phyloP scores from a whole-genome alignment of 2,888 invertebrate genomes.

The Hyposoter dolosus region DNA sequence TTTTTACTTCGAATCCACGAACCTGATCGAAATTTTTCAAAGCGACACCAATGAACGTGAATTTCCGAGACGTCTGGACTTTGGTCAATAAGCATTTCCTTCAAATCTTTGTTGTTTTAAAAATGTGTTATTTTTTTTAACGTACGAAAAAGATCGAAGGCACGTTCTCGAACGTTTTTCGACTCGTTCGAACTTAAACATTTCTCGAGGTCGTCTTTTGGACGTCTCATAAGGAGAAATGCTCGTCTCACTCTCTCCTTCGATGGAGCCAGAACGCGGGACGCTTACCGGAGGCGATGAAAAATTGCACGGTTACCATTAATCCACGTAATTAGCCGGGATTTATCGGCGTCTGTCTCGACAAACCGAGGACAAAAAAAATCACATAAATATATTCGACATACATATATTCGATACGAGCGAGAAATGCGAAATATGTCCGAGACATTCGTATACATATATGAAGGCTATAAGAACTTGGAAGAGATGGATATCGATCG shows the following conservation, averaged over 20 bases:
- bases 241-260: neutral
- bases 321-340: slow-evolving; percentile 83
- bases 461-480: slow-evolving; percentile 24
- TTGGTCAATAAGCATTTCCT: too few species aligned
- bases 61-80: too few species aligned
- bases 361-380: slow-evolving; percentile 12
- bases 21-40: neutral
- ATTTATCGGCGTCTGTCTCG: slow-evolving; percentile 78
- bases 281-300: slow-evolving; percentile 69
- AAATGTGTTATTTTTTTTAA: neutral
- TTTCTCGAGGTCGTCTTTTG: neutral
- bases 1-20: neutral
- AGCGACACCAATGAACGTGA: too few species aligned
- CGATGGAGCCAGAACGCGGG: slow-evolving; percentile 49
- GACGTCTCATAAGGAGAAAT: slow-evolving; percentile 14
- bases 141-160: neutral
- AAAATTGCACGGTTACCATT: slow-evolving; percentile 78
- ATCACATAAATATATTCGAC: slow-evolving; percentile 42
- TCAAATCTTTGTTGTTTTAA: too few species aligned
- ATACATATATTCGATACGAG: slow-evolving; percentile 44
- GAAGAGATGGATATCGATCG: slow-evolving; percentile 78
- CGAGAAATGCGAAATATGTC: slow-evolving; percentile 4
- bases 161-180: neutral
- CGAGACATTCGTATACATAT: neutral
- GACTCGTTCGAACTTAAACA: neutral